Percentiles rank a stretch among this genome's conserved stretches.
These are phyloP conservation scores for Cottus gobio DNA, from an alignment of 2,113 vertebrate species.

Conservation along the genomic window DNA sequence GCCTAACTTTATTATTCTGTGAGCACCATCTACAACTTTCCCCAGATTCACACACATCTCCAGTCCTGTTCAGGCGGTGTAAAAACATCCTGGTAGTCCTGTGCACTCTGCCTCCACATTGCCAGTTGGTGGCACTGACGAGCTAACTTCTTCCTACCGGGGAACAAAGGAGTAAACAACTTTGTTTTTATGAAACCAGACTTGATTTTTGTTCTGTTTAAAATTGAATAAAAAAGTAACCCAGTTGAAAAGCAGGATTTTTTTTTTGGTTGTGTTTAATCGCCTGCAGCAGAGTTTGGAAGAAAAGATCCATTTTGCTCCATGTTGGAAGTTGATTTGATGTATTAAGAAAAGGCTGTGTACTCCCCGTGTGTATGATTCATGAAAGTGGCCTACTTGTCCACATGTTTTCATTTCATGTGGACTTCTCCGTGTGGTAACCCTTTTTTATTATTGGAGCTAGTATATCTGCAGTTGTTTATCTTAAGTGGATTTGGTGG, in stretches of 20 bases:
- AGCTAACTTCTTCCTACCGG: slow-evolving; percentile 2
- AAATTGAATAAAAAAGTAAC: neutral
- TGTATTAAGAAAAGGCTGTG: neutral
- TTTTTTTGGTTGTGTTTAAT: neutral
- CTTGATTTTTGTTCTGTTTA: slow-evolving; percentile 34
- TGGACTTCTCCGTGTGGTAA: neutral
- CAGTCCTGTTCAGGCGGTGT: neutral
- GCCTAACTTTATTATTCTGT: neutral
- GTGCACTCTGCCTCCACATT: neutral
- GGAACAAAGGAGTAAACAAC: slow-evolving; percentile 79
- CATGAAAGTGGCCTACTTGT: neutral
- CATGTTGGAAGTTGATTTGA: neutral
- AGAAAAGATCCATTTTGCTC: neutral
- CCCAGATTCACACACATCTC: neutral
- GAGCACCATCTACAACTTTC: neutral
- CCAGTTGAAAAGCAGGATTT: neutral
- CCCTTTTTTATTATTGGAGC: neutral
- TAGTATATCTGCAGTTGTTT: slow-evolving; percentile 9
- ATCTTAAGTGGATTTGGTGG: slow-evolving; percentile 13
- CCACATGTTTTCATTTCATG: neutral
- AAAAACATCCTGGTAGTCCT: neutral
- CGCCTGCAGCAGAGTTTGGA: neutral
- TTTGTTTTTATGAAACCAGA: slow-evolving; percentile 68
- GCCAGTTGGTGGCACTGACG: slow-evolving; percentile 61
- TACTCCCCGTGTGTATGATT: neutral